A percentile compares a stretch with the other conserved stretches of the same genome.
phyloP scores from a whole-genome alignment of 2,797 vertebrate species.

The Peromyscus aztecus region DNA sequence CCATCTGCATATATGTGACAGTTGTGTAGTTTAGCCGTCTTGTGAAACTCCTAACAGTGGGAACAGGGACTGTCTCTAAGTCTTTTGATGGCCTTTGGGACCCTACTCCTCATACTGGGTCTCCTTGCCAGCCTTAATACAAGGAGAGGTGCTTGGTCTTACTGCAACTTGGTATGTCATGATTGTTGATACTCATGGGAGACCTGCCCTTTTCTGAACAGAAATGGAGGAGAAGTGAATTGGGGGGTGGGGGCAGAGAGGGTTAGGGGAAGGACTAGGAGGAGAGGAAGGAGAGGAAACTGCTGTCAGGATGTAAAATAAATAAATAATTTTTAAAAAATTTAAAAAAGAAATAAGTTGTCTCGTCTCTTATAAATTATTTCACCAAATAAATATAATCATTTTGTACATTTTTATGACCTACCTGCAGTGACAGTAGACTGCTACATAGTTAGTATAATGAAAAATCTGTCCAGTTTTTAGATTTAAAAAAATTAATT shows the following conservation, averaged over 20 bases:
- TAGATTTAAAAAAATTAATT: background rate
- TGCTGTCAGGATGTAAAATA: too few species aligned
- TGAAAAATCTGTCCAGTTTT: background rate
- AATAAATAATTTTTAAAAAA: too few species aligned
- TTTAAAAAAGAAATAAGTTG: background rate
- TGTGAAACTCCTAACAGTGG: background rate
- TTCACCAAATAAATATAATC: background rate
- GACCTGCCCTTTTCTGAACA: too few species aligned
- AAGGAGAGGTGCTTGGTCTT: too few species aligned
- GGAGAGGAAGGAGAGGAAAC: too few species aligned
- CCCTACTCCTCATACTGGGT: background rate
- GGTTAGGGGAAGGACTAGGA: too few species aligned
- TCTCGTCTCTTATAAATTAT: background rate
- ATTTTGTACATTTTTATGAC: background rate
- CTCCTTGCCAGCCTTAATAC: background rate
- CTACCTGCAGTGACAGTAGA: background rate
- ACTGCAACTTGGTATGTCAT: too few species aligned
- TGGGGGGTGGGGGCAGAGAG: too few species aligned
- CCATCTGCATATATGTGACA: background rate
- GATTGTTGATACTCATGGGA: too few species aligned
- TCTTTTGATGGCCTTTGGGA: background rate
- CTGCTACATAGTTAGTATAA: background rate
- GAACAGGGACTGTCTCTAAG: background rate
- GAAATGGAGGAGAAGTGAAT: too few species aligned
- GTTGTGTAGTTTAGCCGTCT: background rate